phyloP scores from a whole-genome alignment of 2,113 vertebrate genomes.

The Sminthopsis crassicaudata region DNA sequence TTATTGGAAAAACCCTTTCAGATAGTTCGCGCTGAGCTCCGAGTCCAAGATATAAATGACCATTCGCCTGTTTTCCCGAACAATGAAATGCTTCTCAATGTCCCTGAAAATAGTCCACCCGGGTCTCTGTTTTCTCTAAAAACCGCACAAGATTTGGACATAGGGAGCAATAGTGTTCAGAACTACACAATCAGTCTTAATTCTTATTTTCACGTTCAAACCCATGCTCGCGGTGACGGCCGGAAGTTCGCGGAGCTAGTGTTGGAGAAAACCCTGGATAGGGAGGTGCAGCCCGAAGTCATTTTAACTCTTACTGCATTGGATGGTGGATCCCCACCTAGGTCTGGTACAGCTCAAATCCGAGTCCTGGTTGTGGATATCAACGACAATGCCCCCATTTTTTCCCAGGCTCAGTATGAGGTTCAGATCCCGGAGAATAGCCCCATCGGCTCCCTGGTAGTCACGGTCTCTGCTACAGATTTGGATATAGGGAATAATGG shows the following conservation, averaged over 20 bases:
- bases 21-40: conserved; percentile 85
- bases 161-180: conserved; percentile 76
- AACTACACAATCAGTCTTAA: conserved; percentile 75
- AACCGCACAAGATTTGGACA: conserved; percentile 69
- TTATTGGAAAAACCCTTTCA: conserved; percentile 88
- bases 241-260: conserved; percentile 57
- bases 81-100: conserved; percentile 69
- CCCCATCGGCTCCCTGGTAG: conserved; percentile 51
- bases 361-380: conserved; percentile 71
- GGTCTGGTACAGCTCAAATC: conserved; percentile 62
- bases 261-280: conserved; percentile 71
- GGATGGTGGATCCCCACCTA: conserved; percentile 69
- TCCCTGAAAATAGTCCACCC: conserved; percentile 54
- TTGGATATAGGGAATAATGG: conserved; percentile 55
- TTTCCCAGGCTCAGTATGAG: conserved; percentile 65
- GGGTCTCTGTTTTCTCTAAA: conserved; percentile 76
- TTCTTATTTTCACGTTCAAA: conserved; percentile 71
- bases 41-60: conserved; percentile 88
- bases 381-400: conserved; percentile 79
- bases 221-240: rapidly evolving
- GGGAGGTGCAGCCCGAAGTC: conserved; percentile 60
- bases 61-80: conserved; percentile 84
- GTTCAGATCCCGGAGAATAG: conserved; percentile 64
- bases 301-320: conserved; percentile 68
- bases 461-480: conserved; percentile 65